Base-by-base conservation (phyloP, 2,113 vertebrate species). In the Dasyurus viverrinus region DNA sequence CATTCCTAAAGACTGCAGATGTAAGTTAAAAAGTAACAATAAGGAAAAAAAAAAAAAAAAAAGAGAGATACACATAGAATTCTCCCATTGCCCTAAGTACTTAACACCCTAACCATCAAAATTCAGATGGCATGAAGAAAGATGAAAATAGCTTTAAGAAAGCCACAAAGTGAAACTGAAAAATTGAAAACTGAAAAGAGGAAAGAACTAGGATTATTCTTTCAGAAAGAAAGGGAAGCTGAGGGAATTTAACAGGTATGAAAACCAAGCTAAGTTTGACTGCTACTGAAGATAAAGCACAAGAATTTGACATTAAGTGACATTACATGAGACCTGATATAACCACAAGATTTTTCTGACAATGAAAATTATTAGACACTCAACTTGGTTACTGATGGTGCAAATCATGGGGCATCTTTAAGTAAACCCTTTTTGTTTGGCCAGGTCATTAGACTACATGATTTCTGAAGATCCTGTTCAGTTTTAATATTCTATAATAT, bases 391-490 rank as follows among this genome's bases (percentile, higher is more conserved):
- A 36, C 84, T 89, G 22, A 92, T 53, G 94, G 53, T 94, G n/a
- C 4, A 47, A 91, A 30, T 53, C 95, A 91, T 90, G 92, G 89
- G 90, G 92, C 11, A 91, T 76, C 8, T 54, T 54, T 46, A 60
- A 95, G 53, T 84, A 94, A 96, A 6, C 57, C 91, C 47, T 92
- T 16, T 84, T n/a, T 42, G 36, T 91, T 93, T 93, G 90, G 23
- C 24, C 46, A 94, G 90, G 92, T 93, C 95, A 93, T 93, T 36
- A 53, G 53, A 90, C 92, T 93, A 54, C 54, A 92, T 93, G 24
- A 48, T 92, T 94, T 97, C 89, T 93, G 25, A 95, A 76, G 89
- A 10, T 89, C 42, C 52, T 53, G 46, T 27, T 47, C 36, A 47
- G 36, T 50, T 23, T 92, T 93, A 57, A 53, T 52, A 84, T n/a